phyloP scores from a whole-genome alignment of 2,888 invertebrate species.

The Acheta domesticus region DNA sequence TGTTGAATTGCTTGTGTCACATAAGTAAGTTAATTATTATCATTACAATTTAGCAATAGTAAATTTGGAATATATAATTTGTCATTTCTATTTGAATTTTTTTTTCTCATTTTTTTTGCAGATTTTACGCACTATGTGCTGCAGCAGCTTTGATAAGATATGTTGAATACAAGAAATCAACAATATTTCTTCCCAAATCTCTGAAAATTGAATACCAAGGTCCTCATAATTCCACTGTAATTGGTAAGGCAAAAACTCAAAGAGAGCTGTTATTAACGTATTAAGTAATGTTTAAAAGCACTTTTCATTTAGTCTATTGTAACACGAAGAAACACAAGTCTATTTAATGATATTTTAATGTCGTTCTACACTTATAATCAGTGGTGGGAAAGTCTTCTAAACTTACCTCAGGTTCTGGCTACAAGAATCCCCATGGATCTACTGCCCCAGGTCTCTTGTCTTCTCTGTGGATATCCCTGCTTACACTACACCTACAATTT shows the following conservation, averaged over 20 bases:
- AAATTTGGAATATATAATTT: neutral
- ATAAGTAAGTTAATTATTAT: conserved; percentile 56
- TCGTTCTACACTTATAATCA: too few relatives aligned
- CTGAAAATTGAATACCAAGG: conserved; percentile 78
- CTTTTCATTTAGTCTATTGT: too few relatives aligned
- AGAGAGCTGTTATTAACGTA: too few relatives aligned
- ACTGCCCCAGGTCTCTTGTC: too few relatives aligned
- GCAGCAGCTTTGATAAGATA: conserved; percentile 82
- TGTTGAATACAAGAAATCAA: conserved; percentile 72
- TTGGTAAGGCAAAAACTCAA: conserved; percentile 59
- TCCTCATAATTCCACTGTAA: conserved; percentile 74
- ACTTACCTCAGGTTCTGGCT: too few relatives aligned
- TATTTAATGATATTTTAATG: too few relatives aligned
- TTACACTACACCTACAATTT: too few relatives aligned
- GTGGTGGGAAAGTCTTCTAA: too few relatives aligned
- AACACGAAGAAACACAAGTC: too few relatives aligned
- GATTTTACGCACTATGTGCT: conserved; percentile 82
- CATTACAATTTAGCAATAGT: neutral
- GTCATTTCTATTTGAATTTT: neutral
- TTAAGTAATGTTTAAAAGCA: too few relatives aligned
- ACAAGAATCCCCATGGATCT: too few relatives aligned
- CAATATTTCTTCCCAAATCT: conserved; percentile 70
- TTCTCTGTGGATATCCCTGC: too few relatives aligned
- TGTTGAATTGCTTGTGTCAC: conserved; percentile 60
- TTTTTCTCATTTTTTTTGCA: conserved; percentile 45